Conservation (phyloP, 2,888 invertebrate genomes). For the Ommatoiulus sabulosus region DNA sequence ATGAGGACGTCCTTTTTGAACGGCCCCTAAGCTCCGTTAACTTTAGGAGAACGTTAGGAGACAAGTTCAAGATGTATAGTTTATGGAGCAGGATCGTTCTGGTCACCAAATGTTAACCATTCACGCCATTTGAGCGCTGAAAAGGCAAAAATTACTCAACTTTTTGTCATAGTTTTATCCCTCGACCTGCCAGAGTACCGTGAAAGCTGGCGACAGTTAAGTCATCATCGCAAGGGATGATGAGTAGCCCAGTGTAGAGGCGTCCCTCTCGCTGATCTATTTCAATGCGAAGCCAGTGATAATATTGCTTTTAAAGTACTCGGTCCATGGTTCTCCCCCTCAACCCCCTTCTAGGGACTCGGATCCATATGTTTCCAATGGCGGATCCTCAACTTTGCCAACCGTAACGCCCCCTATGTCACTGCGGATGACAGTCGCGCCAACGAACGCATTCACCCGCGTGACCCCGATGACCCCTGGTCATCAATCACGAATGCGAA, state of each 20-base stretch:
- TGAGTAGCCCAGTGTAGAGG: not conserved
- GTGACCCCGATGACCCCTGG: slow-evolving; percentile 52
- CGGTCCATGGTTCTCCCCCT: not conserved
- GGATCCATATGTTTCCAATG: slow-evolving; percentile 40
- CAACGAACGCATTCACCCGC: slow-evolving; percentile 51
- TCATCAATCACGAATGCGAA: slow-evolving; percentile 54
- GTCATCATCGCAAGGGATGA: slow-evolving; percentile 19
- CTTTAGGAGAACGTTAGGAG: no score
- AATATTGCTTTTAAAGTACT: slow-evolving; percentile 36
- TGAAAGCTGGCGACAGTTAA: slow-evolving; percentile 24
- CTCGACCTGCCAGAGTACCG: not conserved
- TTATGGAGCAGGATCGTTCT: not conserved
- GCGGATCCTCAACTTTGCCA: not conserved
- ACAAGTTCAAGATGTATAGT: not conserved
- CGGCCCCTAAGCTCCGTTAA: no score
- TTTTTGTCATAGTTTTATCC: not conserved
- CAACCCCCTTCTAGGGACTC: not conserved
- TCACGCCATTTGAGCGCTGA: not conserved
- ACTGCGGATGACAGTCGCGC: slow-evolving; percentile 52
- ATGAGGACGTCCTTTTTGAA: no score
- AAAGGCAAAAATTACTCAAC: not conserved
- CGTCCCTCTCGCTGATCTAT: not conserved
- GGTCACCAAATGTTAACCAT: slow-evolving; percentile 22
- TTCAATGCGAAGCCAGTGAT: slow-evolving; percentile 16
- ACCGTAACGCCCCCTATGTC: slow-evolving; percentile 51